Evolutionary conservation across 53 echinoderm and acorn worm genomes (phyloP), one percentile per base, ranked within the genome.

Genomic region (Apostichopus leukothele): DNA sequence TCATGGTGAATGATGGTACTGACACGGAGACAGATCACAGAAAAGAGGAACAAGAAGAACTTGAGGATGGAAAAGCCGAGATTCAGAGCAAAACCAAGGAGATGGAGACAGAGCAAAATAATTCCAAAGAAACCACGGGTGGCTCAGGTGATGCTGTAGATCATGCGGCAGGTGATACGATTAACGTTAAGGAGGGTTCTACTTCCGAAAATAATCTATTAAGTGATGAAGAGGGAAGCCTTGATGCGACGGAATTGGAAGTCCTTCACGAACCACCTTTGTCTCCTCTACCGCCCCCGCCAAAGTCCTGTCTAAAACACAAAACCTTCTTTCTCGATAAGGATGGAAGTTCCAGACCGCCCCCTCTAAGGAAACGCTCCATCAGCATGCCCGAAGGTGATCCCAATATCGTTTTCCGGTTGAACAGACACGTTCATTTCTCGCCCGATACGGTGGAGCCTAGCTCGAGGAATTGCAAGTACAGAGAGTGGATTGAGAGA

Each of bases 371-470:
- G 54, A 81, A 14, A 5, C 80, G 92, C 11, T 87, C 92, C 19
- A 80, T 90, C 75, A 92, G 90, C 50, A 53, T 92, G 61, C 90
- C 86, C 26, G 75, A 89, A 18, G 90, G 92, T 7, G 92, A 92
- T 50, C 53, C 52, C 3, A 54, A 75, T 13, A 87, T 75, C 20
- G n/a, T 75, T 0, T 87, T 39, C 12, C 68, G 75, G 60, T 75
- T 92, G 50, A 90, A 90, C 84, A 79, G 93, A 26, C 89, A 88
- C 73, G 97, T 97, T 4, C 89, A 68, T 51, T 97, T 97, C 89
- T 95, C 97, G 5, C 97, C 97, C 16, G 97, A 95, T 12, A 95
- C 94, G 5, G 91, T 94, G 26, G 97, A 97, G 11, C 97, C 95
- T 0, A 83, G 91, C 0, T 83, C 93, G 3, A 90, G 97, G 22